These are phyloP conservation scores for Phyllopteryx taeniolatus DNA, from an alignment of 2,113 vertebrate genomes.

Conservation along the genomic window DNA sequence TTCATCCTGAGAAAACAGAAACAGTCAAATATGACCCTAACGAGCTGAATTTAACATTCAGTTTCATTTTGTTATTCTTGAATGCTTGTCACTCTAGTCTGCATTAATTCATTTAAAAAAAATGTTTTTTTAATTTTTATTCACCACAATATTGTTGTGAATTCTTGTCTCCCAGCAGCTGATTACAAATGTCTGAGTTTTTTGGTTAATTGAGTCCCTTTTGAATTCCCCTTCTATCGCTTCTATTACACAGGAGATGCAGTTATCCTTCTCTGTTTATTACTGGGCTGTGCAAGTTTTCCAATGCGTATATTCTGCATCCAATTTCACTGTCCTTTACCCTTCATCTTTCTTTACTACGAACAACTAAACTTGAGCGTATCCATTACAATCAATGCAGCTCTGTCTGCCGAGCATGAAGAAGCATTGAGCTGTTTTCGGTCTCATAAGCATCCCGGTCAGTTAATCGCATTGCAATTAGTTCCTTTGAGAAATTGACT, in stretches of 20 bases:
- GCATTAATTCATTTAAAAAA: neutral
- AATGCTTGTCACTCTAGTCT: neutral
- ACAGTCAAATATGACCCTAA: neutral
- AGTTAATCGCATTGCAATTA: constrained; percentile 52
- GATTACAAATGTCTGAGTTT: neutral
- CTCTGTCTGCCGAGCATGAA: constrained; percentile 32
- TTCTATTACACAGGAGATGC: neutral
- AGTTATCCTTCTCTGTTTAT: constrained; percentile 7
- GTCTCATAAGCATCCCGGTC: constrained; percentile 37
- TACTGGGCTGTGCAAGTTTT: constrained; percentile 35
- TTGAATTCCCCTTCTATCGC: neutral
- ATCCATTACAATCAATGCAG: constrained; percentile 53
- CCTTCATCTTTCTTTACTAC: constrained; percentile 31
- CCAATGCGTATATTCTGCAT: constrained; percentile 25
- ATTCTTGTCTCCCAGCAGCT: neutral
- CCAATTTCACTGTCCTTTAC: constrained; percentile 30
- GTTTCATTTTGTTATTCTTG: neutral
- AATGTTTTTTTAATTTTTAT: neutral
- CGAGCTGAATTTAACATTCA: too few relatives aligned
- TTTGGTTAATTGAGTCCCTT: neutral
- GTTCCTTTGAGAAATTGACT: constrained; percentile 54
- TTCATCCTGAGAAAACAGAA: neutral
- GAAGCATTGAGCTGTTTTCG: constrained; percentile 59
- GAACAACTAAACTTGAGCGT: constrained; percentile 50
- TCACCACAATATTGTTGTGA: neutral